A percentile compares a stretch with the other conserved stretches of the same genome.
Conservation (phyloP, 2,888 invertebrate species). For the Deilephila porcellus region DNA sequence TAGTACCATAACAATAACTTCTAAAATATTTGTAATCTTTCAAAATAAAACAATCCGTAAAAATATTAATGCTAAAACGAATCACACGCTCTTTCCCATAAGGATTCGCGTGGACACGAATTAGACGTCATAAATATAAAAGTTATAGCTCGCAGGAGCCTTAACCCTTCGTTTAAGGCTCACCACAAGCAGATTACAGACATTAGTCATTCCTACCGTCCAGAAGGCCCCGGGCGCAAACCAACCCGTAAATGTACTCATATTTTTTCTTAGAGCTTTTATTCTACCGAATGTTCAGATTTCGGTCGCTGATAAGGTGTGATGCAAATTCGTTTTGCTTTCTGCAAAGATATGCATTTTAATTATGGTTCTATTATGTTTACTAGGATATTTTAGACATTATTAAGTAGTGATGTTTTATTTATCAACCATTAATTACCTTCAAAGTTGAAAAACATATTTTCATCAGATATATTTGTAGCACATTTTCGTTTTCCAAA, state of each 20-base stretch:
- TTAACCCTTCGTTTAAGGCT: conserved; percentile 82
- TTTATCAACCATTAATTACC: too few species aligned
- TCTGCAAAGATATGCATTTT: neutral
- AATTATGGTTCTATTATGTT: neutral
- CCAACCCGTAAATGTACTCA: conserved; percentile 62
- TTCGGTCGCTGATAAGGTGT: conserved; percentile 41
- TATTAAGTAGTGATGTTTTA: too few species aligned
- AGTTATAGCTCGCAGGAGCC: conserved; percentile 69
- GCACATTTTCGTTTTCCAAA: too few species aligned
- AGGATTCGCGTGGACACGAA: conserved; percentile 64
- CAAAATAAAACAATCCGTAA: too few species aligned
- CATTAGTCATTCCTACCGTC: conserved; percentile 83
- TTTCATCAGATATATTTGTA: too few species aligned
- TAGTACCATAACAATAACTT: too few species aligned
- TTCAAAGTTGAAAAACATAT: too few species aligned
- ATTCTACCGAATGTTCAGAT: conserved; percentile 42
- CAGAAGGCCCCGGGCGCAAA: conserved; percentile 68
- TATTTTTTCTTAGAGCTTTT: conserved; percentile 61
- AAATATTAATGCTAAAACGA: conserved; percentile 1
- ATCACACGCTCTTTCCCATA: conserved; percentile 48
- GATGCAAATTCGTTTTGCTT: conserved; percentile 18
- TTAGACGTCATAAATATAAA: conserved; percentile 71
- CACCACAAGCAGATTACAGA: conserved; percentile 81
- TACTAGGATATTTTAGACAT: neutral
- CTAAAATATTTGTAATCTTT: too few species aligned